Evolutionary conservation across 2,888 invertebrate species (phyloP).

Genomic region (Zelleria hepariella): DNA sequence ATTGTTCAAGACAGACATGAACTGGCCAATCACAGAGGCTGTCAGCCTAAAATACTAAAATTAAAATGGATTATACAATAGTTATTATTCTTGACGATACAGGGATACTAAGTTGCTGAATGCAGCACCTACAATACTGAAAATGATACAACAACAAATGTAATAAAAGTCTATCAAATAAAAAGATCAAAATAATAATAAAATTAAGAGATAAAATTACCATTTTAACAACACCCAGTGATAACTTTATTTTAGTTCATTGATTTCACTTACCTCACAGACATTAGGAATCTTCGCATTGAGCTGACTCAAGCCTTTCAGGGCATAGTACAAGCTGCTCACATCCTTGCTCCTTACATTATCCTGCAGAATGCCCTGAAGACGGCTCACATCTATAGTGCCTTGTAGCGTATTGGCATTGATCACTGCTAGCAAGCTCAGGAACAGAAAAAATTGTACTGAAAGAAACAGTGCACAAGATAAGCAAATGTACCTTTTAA

Average conservation of each 20-base stretch:
- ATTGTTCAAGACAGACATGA: no score
- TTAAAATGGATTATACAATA: no score
- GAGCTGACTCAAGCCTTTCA: slow-evolving; percentile 79
- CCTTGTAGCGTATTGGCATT: slow-evolving; percentile 47
- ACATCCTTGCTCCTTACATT: slow-evolving; percentile 74
- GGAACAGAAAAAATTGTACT: slow-evolving; percentile 29
- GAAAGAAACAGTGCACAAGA: slow-evolving; percentile 21
- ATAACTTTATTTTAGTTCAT: background rate
- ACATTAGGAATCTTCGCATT: slow-evolving; percentile 73
- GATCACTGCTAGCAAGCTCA: slow-evolving; percentile 36
- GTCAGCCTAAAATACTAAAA: no score
- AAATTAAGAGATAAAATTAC: no score
- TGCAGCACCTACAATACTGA: no score
- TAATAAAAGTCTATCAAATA: no score
- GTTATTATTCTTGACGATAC: no score
- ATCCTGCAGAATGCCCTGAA: slow-evolving; percentile 53
- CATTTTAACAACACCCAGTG: no score
- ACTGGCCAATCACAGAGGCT: no score
- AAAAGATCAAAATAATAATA: no score
- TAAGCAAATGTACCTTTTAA: background rate
- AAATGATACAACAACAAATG: no score
- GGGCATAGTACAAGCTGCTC: slow-evolving; percentile 78
- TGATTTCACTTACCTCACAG: slow-evolving; percentile 65
- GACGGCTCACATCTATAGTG: slow-evolving; percentile 48
- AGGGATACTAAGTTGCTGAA: no score